Conservation (phyloP, 2,113 vertebrate genomes). For the Platysteira castanea region DNA sequence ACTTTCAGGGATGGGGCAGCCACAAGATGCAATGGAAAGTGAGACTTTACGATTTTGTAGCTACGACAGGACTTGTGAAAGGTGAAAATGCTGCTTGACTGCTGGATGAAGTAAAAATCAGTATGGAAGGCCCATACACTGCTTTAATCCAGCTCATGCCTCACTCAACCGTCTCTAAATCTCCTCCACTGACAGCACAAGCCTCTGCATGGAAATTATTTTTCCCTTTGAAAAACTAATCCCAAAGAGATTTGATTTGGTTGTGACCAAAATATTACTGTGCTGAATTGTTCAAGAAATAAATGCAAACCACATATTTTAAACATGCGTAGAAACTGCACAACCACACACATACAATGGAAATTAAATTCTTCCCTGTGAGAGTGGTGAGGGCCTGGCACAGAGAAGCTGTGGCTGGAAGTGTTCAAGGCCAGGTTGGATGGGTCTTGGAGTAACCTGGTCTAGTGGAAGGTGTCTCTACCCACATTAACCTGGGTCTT, state of each 20-base stretch:
- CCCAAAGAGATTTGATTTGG: background rate
- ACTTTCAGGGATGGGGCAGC: background rate
- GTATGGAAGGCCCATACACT: background rate
- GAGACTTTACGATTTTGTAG: background rate
- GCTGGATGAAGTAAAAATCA: background rate
- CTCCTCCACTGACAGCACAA: background rate
- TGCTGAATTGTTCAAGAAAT: background rate
- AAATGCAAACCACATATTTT: background rate
- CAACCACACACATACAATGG: background rate
- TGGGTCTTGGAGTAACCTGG: background rate
- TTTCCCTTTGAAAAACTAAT: constrained; percentile 13
- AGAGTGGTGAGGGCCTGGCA: background rate
- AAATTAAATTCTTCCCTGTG: background rate
- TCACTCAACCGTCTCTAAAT: background rate
- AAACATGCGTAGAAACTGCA: background rate
- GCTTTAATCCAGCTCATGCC: background rate
- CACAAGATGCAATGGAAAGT: background rate
- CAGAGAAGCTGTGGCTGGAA: background rate
- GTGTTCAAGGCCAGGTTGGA: background rate
- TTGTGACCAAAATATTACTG: background rate
- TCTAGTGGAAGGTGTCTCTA: background rate
- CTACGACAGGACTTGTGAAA: background rate
- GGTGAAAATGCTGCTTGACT: background rate
- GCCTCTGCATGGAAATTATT: background rate
- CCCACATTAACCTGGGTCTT: background rate